A percentile compares a stretch with the other conserved stretches of the same genome.
phyloP scores from a whole-genome alignment of 2,888 invertebrate genomes.

The Nomada fabriciana region DNA sequence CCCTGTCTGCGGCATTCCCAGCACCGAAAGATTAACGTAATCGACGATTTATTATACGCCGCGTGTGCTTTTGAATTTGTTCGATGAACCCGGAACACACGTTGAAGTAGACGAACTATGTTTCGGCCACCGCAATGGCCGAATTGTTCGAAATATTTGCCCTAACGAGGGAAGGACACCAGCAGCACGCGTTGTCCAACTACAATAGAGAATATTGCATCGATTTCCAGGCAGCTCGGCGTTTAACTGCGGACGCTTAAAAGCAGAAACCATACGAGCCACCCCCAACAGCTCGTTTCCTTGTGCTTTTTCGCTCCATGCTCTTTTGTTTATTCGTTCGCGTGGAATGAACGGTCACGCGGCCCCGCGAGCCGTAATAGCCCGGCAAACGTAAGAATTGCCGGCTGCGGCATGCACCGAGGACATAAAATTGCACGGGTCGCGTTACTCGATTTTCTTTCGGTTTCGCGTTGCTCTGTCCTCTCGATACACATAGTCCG shows the following conservation, averaged over 20 bases:
- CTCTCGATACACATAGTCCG: not conserved
- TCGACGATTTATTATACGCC: not conserved
- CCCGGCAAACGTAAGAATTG: slow-evolving; percentile 38
- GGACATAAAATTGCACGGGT: slow-evolving; percentile 27
- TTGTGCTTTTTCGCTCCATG: not conserved
- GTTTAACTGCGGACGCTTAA: slow-evolving; percentile 42
- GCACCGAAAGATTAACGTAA: slow-evolving; percentile 7
- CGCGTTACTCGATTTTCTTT: slow-evolving; percentile 36
- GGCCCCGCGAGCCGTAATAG: slow-evolving; percentile 21
- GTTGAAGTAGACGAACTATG: slow-evolving; percentile 3
- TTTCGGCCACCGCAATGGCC: not conserved
- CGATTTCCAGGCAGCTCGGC: slow-evolving; percentile 24
- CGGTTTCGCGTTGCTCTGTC: not conserved
- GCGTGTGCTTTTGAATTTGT: slow-evolving; percentile 10
- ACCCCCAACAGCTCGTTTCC: not conserved
- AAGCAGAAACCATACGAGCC: not conserved
- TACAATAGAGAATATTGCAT: not conserved
- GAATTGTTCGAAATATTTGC: slow-evolving; percentile 6
- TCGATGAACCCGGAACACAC: not conserved
- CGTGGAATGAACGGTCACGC: slow-evolving; percentile 25
- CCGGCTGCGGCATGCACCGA: slow-evolving; percentile 28
- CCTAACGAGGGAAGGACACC: slow-evolving; percentile 16
- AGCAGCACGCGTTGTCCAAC: not conserved
- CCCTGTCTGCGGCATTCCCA: not conserved
- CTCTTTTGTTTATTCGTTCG: slow-evolving; percentile 27